Conservation (phyloP, 2,797 vertebrate genomes). For the Acanthornis magna region DNA sequence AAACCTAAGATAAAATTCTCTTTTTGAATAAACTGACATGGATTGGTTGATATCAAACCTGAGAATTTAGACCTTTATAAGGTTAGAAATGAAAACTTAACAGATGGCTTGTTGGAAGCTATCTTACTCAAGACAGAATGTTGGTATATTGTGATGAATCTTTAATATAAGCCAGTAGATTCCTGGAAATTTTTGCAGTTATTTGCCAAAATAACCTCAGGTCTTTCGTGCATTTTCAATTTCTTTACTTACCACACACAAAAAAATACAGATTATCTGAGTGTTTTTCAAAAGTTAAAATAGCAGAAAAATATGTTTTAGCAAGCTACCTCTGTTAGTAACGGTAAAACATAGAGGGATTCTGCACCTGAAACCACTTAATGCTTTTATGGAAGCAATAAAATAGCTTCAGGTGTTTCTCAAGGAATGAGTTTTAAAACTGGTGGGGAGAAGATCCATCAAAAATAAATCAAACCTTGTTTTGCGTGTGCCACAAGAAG, state of each 20-base stretch:
- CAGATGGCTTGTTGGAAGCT: background rate
- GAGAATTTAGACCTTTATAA: background rate
- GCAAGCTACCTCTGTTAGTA: constrained; percentile 52
- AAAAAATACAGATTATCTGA: constrained; percentile 44
- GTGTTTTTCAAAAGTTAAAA: constrained; percentile 60
- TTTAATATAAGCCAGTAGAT: background rate
- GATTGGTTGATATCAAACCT: background rate
- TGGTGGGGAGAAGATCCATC: constrained; percentile 64
- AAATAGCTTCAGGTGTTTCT: constrained; percentile 69
- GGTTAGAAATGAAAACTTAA: background rate
- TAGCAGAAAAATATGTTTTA: constrained; percentile 39
- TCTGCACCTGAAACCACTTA: constrained; percentile 67
- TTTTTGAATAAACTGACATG: background rate
- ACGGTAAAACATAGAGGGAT: constrained; percentile 28
- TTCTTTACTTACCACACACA: background rate
- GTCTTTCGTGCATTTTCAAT: background rate
- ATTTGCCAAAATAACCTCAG: background rate
- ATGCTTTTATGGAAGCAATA: constrained; percentile 68
- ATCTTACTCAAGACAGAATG: background rate
- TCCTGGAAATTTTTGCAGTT: background rate
- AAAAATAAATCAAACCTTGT: constrained; percentile 74
- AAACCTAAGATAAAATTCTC: background rate
- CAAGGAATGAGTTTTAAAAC: constrained; percentile 62
- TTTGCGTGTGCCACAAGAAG: constrained; percentile 66
- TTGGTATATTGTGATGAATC: background rate